A percentile compares a stretch with the other conserved stretches of the same genome.
phyloP scores from a whole-genome alignment of 2,888 invertebrate species.

The Dicyrtoma fusca region DNA sequence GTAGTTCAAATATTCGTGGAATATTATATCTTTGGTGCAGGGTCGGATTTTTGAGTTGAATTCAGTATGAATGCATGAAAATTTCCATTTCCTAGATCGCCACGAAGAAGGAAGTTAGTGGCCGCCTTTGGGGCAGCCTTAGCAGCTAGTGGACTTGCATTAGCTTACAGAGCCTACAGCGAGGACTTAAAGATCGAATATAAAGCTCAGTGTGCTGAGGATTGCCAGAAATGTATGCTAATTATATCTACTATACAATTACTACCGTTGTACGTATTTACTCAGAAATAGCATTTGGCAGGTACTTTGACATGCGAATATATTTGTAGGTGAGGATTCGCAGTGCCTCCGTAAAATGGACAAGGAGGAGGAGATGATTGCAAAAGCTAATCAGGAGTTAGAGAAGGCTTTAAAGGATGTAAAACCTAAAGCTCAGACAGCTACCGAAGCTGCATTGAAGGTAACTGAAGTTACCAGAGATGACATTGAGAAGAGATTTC shows the following conservation, averaged over 20 bases:
- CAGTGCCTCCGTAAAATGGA: constrained; percentile 53
- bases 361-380: constrained; percentile 52
- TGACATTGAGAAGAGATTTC: background rate
- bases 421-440: constrained; percentile 52
- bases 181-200: constrained; percentile 25
- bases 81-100: constrained; percentile 14
- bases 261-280: no score
- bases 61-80: background rate
- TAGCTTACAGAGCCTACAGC: constrained; percentile 25
- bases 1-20: no score
- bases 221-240: constrained; percentile 30
- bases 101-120: constrained; percentile 22
- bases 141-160: constrained; percentile 29
- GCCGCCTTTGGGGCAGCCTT: constrained; percentile 30
- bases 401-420: constrained; percentile 54
- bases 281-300: no score
- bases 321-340: constrained; percentile 36
- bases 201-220: constrained; percentile 33
- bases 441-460: constrained; percentile 55
- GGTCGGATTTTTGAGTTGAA: background rate
- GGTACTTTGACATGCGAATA: no score
- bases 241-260: no score
- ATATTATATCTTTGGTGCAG: background rate
- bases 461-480: constrained; percentile 17
- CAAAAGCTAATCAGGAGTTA: constrained; percentile 52